Conservation (phyloP, 1,140 invertebrate species). For the Panagrolaimus sp. region DNA sequence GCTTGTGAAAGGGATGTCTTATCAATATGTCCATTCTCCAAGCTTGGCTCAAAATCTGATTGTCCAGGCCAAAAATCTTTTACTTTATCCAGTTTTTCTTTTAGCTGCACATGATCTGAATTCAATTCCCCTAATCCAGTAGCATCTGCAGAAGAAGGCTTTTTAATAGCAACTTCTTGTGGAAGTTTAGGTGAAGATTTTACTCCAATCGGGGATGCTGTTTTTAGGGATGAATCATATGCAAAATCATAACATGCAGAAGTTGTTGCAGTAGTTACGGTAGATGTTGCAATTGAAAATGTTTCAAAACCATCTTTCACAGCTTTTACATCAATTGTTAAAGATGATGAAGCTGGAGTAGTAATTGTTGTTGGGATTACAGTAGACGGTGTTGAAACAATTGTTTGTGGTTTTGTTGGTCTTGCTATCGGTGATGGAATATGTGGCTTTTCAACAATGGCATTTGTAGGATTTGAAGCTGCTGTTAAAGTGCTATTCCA, state of each 20-base stretch:
- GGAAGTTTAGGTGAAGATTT: background rate
- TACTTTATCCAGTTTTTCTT: slow-evolving; percentile 28
- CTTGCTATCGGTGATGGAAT: slow-evolving; percentile 50
- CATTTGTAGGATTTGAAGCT: background rate
- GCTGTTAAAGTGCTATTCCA: slow-evolving; percentile 25
- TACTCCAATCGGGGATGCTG: background rate
- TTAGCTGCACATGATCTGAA: slow-evolving; percentile 22
- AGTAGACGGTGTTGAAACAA: background rate
- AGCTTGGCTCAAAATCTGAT: background rate
- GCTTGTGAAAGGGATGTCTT: background rate
- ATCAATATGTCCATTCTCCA: background rate
- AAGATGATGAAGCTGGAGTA: background rate
- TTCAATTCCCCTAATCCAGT: too few relatives aligned
- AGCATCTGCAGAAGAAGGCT: background rate
- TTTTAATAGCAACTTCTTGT: background rate
- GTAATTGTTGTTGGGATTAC: background rate
- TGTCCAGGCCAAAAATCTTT: slow-evolving; percentile 28
- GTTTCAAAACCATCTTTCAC: slow-evolving; percentile 11
- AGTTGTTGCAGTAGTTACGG: background rate
- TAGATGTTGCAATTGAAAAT: slow-evolving; percentile 6
- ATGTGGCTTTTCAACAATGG: slow-evolving; percentile 9
- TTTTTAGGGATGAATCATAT: slow-evolving; percentile 2
- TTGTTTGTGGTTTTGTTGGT: slow-evolving; percentile 29
- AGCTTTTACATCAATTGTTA: background rate
- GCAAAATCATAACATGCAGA: slow-evolving; percentile 9